Base-by-base conservation (phyloP, 2,113 vertebrate species). In the Deroptyus accipitrinus region DNA sequence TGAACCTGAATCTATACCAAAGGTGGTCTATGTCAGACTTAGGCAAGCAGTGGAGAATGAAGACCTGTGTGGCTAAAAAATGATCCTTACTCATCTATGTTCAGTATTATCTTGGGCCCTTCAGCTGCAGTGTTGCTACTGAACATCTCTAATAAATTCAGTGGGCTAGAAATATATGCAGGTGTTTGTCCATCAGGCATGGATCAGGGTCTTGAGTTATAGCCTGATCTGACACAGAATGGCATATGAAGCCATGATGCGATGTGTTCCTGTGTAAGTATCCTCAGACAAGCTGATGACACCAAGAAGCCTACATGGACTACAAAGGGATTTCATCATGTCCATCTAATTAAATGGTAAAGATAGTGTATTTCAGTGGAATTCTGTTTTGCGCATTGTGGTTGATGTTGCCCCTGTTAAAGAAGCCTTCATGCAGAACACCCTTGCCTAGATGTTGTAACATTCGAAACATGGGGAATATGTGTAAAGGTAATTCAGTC, bases 201-300 rank as follows among this genome's bases (percentile, higher is more conserved):
- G 69, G 74, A 11, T 77, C 1, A 0, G 27, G 31, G 9, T 73
- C 90, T 86, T 86, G 80, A 88, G 19, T 91, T 83, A 27, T 3
- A 86, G 92, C 83, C 77, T 69, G 73, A 25, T 79, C 75, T 76
- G 31, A 39, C 72, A 39, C 75, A 77, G 90, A 57, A 57, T 1
- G 13, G 35, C 17, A 1, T 22, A 27, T 10, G 31, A 82, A 88
- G 30, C 49, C 28, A 8, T 31, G 42, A 33, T 51, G 81, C 16
- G 52, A 35, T 59, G 13, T 0, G 0, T 66, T 93, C 52, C 78
- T 1, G 0, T 85, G 83, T 82, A 69, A 0, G 1, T 54, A 52
- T 35, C 44, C 25, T 75, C 74, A 70, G 83, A 46, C 41, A 69
- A 61, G 27, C 49, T 67, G 67, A 46, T 64, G 41, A 17, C 61